phyloP scores from a whole-genome alignment of 2,888 invertebrate genomes.

The Stenodema calcarata region DNA sequence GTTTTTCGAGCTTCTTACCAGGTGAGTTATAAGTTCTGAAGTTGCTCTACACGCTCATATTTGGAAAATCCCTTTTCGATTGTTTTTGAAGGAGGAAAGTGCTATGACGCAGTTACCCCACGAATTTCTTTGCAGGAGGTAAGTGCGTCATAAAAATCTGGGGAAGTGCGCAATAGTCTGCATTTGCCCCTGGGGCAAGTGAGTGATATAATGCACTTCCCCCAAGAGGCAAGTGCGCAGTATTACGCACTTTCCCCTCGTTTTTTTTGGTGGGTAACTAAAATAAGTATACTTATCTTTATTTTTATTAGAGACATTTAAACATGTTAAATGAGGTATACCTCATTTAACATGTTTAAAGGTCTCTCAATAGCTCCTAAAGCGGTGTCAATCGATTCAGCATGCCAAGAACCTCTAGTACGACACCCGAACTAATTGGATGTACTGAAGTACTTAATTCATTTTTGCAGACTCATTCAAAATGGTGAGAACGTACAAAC shows the following conservation, averaged over 20 bases:
- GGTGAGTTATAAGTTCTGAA: background rate
- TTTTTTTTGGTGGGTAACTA: no score
- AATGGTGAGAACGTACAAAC: background rate
- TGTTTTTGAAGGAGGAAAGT: background rate
- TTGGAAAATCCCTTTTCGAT: background rate
- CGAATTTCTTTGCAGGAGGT: background rate
- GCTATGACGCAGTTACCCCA: constrained; percentile 9
- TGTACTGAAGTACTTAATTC: background rate
- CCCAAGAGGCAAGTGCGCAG: background rate
- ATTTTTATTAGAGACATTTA: no score
- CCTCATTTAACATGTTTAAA: no score
- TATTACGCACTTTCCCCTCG: constrained; percentile 14
- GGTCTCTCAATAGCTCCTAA: no score
- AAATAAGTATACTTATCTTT: no score
- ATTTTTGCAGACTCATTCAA: background rate
- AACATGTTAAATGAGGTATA: no score
- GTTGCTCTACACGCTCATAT: background rate
- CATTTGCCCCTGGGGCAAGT: background rate
- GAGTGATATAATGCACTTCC: constrained; percentile 15
- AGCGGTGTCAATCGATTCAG: no score
- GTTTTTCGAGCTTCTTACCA: background rate
- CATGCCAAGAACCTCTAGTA: no score
- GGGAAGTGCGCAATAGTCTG: background rate
- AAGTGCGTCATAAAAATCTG: background rate
- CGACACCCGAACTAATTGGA: no score